These are phyloP conservation scores for Thaumetopoea pityocampa DNA, from an alignment of 1,140 invertebrate species.

Conservation along the genomic window DNA sequence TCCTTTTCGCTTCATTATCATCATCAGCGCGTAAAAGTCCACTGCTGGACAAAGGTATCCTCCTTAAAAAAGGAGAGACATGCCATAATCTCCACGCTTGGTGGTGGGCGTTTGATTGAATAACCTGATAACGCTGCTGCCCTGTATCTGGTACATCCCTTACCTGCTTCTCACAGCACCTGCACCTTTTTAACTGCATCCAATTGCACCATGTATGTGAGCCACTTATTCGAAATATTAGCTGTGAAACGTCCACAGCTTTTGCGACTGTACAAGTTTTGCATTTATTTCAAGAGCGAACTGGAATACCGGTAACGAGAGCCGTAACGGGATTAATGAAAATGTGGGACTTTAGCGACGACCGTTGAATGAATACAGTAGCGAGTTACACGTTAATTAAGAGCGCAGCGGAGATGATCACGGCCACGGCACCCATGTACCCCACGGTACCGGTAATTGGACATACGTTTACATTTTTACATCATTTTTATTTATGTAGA, in stretches of 20 bases:
- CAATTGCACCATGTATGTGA: neutral
- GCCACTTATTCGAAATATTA: conserved; percentile 16
- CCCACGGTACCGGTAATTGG: conserved; percentile 44
- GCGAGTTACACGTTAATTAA: conserved; percentile 65
- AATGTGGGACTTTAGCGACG: conserved; percentile 44
- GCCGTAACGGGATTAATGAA: conserved; percentile 46
- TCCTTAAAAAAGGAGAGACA: too few species aligned
- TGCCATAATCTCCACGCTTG: too few species aligned
- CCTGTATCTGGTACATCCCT: too few species aligned
- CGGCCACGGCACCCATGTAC: conserved; percentile 27
- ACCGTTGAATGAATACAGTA: conserved; percentile 48
- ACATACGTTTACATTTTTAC: conserved; percentile 39
- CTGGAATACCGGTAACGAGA: conserved; percentile 47
- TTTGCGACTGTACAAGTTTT: conserved; percentile 26
- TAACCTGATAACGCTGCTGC: too few species aligned
- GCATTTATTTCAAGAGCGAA: conserved; percentile 40
- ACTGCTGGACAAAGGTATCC: too few species aligned
- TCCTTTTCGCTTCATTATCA: too few species aligned
- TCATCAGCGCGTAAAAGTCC: too few species aligned
- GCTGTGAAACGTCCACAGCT: conserved; percentile 12
- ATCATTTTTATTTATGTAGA: conserved; percentile 28
- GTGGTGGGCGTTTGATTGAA: too few species aligned
- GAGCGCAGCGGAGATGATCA: conserved; percentile 50
- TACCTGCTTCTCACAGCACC: too few species aligned
- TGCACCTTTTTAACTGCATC: neutral